These are phyloP conservation scores for Chauna torquata DNA, from an alignment of 2,113 vertebrate genomes.

Conservation along the genomic window DNA sequence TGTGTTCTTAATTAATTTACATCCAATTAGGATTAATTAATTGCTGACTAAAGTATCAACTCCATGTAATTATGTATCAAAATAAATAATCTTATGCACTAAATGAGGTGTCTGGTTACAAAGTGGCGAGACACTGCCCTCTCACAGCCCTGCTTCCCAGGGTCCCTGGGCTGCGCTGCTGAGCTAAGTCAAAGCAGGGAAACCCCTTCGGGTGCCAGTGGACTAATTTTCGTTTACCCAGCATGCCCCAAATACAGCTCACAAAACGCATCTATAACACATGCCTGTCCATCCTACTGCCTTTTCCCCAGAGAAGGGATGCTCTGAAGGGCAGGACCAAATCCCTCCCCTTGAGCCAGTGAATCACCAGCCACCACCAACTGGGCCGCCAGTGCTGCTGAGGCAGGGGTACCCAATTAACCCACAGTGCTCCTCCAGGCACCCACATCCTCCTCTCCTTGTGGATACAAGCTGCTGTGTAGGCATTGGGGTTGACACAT, in stretches of 20 bases:
- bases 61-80: constrained; percentile 44
- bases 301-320: background rate
- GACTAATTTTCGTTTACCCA: too few relatives aligned
- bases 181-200: background rate
- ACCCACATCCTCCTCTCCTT: background rate
- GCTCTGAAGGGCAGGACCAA: background rate
- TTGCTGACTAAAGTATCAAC: constrained; percentile 19
- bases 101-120: background rate
- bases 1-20: constrained; percentile 54
- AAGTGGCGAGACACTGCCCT: background rate
- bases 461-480: too few relatives aligned
- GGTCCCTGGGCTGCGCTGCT: background rate
- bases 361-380: background rate
- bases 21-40: constrained; percentile 66
- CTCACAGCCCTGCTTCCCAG: background rate
- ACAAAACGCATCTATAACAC: accelerated
- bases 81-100: constrained; percentile 4
- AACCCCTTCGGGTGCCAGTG: accelerated
- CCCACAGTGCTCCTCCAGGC: background rate
- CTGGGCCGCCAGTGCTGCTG: too few relatives aligned
- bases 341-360: background rate
- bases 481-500: background rate
- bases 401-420: too few relatives aligned
- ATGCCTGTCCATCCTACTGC: background rate
- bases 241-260: background rate